These are phyloP conservation scores for Trachemys scripta DNA, from an alignment of 2,113 vertebrate species.

Conservation along the genomic window DNA sequence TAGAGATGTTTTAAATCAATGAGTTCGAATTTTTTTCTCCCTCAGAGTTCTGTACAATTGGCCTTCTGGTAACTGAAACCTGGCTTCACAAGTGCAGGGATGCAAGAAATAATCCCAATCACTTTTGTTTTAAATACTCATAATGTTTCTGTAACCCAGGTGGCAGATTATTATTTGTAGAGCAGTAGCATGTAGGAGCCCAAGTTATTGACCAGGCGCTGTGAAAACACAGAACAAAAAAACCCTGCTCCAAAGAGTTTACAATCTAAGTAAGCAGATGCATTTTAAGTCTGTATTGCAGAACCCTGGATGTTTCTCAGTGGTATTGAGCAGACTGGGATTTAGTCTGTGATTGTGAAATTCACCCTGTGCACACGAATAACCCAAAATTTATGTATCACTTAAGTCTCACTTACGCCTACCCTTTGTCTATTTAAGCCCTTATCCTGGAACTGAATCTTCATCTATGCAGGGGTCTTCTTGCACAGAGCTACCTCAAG, in stretches of 20 bases:
- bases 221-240: background rate
- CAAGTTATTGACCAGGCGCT: background rate
- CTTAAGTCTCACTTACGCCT: background rate
- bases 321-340: rapidly evolving
- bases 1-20: background rate
- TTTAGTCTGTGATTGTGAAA: background rate
- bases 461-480: background rate
- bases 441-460: background rate
- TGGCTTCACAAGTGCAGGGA: background rate
- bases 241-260: background rate
- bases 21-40: background rate
- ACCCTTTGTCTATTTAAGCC: background rate
- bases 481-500: background rate
- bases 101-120: background rate
- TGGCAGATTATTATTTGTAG: background rate
- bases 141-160: background rate
- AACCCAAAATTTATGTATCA: background rate
- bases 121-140: background rate
- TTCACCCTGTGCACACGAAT: background rate
- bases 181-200: background rate
- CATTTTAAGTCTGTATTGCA: rapidly evolving
- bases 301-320: background rate
- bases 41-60: background rate
- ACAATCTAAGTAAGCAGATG: rapidly evolving
- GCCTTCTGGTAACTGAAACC: background rate